Evolutionary conservation across 2,888 invertebrate species (phyloP), one percentile per base, ranked within the genome.

Genomic region (Pammene aurita): DNA sequence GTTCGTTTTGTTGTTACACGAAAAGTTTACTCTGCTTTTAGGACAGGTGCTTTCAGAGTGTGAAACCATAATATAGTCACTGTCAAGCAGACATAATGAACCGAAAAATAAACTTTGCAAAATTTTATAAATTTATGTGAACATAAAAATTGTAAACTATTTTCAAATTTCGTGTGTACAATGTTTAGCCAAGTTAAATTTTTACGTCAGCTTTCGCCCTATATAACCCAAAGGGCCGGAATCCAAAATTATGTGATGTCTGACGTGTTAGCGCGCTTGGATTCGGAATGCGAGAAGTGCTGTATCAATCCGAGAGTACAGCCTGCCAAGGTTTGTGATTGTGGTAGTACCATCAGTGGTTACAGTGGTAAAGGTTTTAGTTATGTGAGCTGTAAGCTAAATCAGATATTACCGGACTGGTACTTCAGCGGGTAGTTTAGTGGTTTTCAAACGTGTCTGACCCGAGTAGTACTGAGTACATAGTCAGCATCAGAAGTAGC

Each of bases 171-270:
- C 1, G 11, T 72, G 72, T 74, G 64, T 66, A 72, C 72, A 70
- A 77, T 77, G 79, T 66, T 77, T 63, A 69, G 74, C 5, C 50
- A 18, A 16, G 34, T 66, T n/a, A 73, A 69, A 64, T 72, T 78
- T 5, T 67, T 78, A 6, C 54, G 61, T 0, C 52, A 38, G 9
- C 52, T 58, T 5, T 64, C 70, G 11, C 34, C 72, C 0, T 2
- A 60, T 16, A 16, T 75, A 26, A 70, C 74, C 4, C 75, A 73
- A 0, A 75, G 66, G 14, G 81, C 80, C 2, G 72, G 73, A 1
- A 85, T 82, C 67, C 75, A 89, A 71, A 86, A 89, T 72, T 84
- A 76, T 65, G 90, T 89, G 16, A 84, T 82, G 76, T 87, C 86
- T 0, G 78, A 86, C 0, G 74, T 82, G 0, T 67, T 92, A 57